Evolutionary conservation across 1,140 invertebrate genomes (phyloP).

Genomic region (Diploscapter pachys): DNA sequence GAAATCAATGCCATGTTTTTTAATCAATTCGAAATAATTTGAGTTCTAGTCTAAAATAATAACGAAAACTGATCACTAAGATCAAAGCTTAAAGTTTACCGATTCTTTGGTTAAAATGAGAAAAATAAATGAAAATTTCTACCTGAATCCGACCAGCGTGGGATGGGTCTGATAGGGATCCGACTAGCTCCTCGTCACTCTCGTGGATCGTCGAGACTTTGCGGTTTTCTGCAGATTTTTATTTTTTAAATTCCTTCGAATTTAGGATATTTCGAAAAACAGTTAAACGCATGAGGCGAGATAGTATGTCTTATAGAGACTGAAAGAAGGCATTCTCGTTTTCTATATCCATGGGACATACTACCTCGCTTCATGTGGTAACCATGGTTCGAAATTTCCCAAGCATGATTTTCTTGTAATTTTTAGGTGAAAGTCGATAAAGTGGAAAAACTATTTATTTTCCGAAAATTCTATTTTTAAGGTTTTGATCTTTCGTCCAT

Average conservation of each 20-base stretch:
- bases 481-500: no score
- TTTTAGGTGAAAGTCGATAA: no score
- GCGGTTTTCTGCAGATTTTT: constrained; percentile 12
- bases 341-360: neutral
- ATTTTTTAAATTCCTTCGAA: neutral
- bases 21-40: constrained; percentile 8
- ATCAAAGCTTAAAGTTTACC: no score
- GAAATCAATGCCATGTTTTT: neutral
- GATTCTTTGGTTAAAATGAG: no score
- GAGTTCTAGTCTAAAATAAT: neutral
- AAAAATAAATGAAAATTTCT: neutral
- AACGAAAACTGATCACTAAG: no score
- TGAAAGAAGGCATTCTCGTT: neutral
- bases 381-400: neutral
- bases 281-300: neutral
- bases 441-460: no score
- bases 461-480: no score
- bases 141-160: neutral
- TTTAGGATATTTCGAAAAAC: neutral
- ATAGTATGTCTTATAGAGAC: neutral
- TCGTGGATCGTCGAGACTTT: constrained; percentile 25
- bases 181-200: constrained; percentile 18
- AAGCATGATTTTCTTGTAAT: neutral
- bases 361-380: neutral
- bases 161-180: neutral